Conservation (phyloP, 2,888 invertebrate genomes). For the Dicyrtoma fusca region DNA sequence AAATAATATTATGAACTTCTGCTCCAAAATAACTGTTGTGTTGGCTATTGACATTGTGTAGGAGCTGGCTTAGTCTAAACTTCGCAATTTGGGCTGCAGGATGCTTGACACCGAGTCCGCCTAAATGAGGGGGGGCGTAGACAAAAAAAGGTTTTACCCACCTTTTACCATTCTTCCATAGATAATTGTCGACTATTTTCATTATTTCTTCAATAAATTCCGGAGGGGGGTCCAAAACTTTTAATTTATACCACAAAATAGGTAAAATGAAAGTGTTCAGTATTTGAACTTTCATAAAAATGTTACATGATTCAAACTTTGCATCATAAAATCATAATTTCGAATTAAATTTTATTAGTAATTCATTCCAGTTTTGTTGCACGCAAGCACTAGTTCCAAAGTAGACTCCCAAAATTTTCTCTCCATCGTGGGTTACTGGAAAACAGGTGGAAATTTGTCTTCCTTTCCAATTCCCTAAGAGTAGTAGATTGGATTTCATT, state of each 20-base stretch:
- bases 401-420: constrained; percentile 13
- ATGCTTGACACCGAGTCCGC: no score
- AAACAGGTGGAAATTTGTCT: background rate
- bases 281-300: background rate
- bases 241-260: background rate
- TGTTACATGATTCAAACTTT: background rate
- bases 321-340: background rate
- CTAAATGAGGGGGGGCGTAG: background rate
- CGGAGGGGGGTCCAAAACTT: background rate
- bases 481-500: background rate
- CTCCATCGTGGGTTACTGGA: background rate
- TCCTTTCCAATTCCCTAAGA: background rate
- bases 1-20: no score
- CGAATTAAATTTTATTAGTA: background rate
- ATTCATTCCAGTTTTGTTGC: background rate
- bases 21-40: no score
- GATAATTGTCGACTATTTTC: background rate
- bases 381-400: background rate
- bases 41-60: no score
- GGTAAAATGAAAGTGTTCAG: constrained; percentile 10
- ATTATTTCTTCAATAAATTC: background rate
- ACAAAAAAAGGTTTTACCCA: background rate
- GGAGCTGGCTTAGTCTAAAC: no score
- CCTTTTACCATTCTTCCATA: background rate
- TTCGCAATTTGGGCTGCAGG: no score